Evolutionary conservation across 2,797 vertebrate genomes (phyloP).

Genomic region (Lutjanus argentimaculatus): DNA sequence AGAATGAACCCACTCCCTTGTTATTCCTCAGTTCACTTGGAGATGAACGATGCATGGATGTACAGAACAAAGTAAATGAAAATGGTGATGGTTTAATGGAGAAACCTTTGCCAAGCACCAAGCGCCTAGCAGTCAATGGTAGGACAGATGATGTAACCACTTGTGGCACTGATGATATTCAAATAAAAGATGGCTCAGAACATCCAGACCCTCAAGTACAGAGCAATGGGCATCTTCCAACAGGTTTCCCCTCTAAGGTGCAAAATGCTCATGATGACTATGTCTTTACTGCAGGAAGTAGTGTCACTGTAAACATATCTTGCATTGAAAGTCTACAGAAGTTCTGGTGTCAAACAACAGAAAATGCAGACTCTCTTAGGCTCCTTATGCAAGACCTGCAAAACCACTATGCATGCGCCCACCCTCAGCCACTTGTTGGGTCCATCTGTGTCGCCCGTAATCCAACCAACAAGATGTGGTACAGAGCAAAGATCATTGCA

Average conservation of each 20-base stretch:
- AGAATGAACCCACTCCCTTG: neutral
- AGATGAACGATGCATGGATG: conserved; percentile 4
- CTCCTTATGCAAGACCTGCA: conserved; percentile 88
- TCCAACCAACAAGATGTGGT: conserved; percentile 68
- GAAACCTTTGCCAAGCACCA: neutral
- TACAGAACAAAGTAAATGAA: conserved; percentile 3
- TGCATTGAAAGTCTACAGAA: conserved; percentile 83
- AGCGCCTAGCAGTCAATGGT: conserved; percentile 30
- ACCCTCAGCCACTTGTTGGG: conserved; percentile 45
- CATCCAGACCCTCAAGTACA: conserved; percentile 10
- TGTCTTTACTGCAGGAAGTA: conserved; percentile 83
- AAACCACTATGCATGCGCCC: conserved; percentile 42
- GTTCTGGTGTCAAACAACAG: conserved; percentile 91
- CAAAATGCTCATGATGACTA: conserved; percentile 59
- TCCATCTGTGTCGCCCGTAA: conserved; percentile 56
- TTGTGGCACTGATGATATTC: conserved; percentile 7
- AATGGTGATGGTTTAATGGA: conserved; percentile 7
- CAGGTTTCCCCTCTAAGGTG: conserved; percentile 18
- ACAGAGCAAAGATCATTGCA: conserved; percentile 64
- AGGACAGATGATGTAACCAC: conserved; percentile 19
- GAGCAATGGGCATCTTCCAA: conserved; percentile 9
- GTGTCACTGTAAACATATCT: conserved; percentile 85
- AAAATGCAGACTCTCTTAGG: conserved; percentile 71
- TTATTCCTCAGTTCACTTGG: conserved; percentile 12
- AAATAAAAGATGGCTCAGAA: conserved; percentile 8